Evolutionary conservation across 2,113 vertebrate species (phyloP).

Genomic region (Steatornis caripensis): DNA sequence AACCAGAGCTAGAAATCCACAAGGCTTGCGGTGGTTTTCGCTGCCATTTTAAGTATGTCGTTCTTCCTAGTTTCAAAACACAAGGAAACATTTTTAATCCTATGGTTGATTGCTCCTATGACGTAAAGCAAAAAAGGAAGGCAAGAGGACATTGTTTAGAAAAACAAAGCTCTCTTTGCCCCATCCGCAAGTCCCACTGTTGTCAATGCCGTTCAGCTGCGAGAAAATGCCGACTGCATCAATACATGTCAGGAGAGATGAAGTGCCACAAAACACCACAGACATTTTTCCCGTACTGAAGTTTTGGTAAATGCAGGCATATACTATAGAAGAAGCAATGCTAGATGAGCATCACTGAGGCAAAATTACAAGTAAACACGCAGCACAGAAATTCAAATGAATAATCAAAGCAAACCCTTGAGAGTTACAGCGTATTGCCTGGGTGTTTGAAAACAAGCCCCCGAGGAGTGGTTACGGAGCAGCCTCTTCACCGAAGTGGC

Average conservation of each 20-base stretch:
- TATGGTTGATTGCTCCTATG: background rate
- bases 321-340: background rate
- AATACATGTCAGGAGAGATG: background rate
- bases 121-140: background rate
- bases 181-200: background rate
- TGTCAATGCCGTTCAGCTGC: background rate
- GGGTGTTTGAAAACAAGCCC: background rate
- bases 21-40: background rate
- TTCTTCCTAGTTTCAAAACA: slow-evolving; percentile 39
- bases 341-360: background rate
- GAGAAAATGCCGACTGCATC: background rate
- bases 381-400: background rate
- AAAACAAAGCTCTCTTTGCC: background rate
- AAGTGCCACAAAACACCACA: background rate
- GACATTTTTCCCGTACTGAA: background rate
- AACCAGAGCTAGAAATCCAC: slow-evolving; percentile 4
- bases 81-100: background rate
- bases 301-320: background rate
- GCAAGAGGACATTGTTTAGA: background rate
- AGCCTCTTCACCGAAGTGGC: background rate
- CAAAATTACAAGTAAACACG: background rate
- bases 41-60: background rate
- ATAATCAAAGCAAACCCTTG: background rate
- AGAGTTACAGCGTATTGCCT: background rate
- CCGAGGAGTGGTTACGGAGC: background rate